A percentile compares a stretch with the other conserved stretches of the same genome.
Conservation (phyloP, 2,888 invertebrate genomes). For the Andrena hattorfiana region DNA sequence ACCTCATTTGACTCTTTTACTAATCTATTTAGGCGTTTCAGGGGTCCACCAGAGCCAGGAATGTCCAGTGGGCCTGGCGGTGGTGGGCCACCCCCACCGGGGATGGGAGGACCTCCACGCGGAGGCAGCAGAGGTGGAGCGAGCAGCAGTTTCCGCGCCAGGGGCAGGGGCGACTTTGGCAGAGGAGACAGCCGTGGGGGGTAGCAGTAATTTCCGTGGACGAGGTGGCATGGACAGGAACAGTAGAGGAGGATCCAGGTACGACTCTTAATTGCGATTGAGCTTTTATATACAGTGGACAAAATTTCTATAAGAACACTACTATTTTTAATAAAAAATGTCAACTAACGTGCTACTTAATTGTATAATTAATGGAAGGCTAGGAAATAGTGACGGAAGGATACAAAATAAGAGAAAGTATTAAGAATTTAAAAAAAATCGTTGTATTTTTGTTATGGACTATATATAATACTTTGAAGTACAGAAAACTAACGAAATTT, state of each 20-base stretch:
- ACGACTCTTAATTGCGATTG: not conserved
- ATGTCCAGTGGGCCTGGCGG: slow-evolving; percentile 78
- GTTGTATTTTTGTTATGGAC: no score
- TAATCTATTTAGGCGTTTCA: slow-evolving; percentile 39
- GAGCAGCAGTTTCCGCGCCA: slow-evolving; percentile 77
- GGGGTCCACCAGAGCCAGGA: slow-evolving; percentile 81
- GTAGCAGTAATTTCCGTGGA: slow-evolving; percentile 78
- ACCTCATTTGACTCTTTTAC: not conserved
- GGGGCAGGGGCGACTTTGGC: slow-evolving; percentile 81
- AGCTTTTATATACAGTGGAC: not conserved
- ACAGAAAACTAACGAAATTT: no score
- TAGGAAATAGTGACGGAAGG: no score
- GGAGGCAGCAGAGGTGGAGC: slow-evolving; percentile 79
- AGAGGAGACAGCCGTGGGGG: slow-evolving; percentile 84
- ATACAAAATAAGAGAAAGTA: no score
- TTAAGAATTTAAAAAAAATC: no score
- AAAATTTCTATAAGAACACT: no score
- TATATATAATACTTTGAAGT: no score
- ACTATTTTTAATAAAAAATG: no score
- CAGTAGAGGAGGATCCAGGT: slow-evolving; percentile 85
- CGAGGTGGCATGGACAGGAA: slow-evolving; percentile 84
- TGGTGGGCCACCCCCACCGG: slow-evolving; percentile 78
- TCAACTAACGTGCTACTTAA: no score
- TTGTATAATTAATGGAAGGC: no score
- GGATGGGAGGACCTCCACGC: slow-evolving; percentile 80